Evolutionary conservation across 2,888 invertebrate genomes (phyloP).

Genomic region (Habroteleia sp.): DNA sequence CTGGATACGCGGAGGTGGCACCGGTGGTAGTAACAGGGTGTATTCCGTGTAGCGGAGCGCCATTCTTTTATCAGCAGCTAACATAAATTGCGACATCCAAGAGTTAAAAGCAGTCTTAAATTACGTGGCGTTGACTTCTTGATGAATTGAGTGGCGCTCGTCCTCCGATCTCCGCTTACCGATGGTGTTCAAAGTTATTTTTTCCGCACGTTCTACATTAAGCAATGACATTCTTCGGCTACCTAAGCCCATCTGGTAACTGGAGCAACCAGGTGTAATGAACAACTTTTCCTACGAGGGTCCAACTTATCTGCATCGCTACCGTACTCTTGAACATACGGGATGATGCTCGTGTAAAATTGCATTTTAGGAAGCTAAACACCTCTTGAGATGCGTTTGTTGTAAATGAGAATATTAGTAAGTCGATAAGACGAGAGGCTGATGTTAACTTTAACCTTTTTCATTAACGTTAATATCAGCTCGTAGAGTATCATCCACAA

Average conservation of each 20-base stretch:
- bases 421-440: conserved; percentile 52
- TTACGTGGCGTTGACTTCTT: conserved; percentile 80
- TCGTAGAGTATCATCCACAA: conserved; percentile 27
- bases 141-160: conserved; percentile 81
- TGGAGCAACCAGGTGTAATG: conserved; percentile 71
- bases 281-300: conserved; percentile 64
- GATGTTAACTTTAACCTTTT: conserved; percentile 57
- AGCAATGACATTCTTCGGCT: conserved; percentile 51
- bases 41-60: conserved; percentile 72
- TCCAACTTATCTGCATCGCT: conserved; percentile 56
- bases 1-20: conserved; percentile 62
- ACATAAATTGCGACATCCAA: conserved; percentile 81
- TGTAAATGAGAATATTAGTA: conserved; percentile 59
- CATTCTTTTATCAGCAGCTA: conserved; percentile 81
- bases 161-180: conserved; percentile 49
- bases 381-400: conserved; percentile 52
- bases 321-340: conserved; percentile 56
- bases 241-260: conserved; percentile 66
- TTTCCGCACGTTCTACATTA: conserved; percentile 72
- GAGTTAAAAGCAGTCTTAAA: conserved; percentile 82
- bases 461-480: conserved; percentile 48
- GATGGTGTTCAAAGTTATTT: conserved; percentile 76
- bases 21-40: conserved; percentile 69
- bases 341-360: conserved; percentile 61
- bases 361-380: conserved; percentile 65